Base-by-base conservation (phyloP, 2,797 vertebrate species). In the Cynodonichthys magdalenae region DNA sequence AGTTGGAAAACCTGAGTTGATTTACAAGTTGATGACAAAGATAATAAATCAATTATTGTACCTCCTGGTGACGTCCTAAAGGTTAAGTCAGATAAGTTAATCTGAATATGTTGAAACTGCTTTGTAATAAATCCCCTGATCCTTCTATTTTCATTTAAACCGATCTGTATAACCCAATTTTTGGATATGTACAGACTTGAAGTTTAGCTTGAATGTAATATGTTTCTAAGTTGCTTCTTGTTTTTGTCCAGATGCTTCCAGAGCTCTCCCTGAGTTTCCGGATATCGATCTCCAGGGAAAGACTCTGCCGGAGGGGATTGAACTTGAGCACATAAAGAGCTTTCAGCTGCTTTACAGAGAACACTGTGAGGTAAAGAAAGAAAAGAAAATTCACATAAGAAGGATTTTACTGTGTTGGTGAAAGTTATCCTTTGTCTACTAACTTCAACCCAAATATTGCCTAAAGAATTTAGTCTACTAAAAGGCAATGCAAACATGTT, bases 291-390 rank as follows among this genome's bases (percentile, higher is more conserved):
- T 96, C 31, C 95, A 96, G 79, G 96, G 94, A 53, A 96, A 95
- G 71, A 72, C 93, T 65, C 89, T 96, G 34, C 96, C 96, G 0
- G 96, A 97, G 55, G 95, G 95, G 10, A 86, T 96, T 0, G 92
- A 94, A 46, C 88, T 95, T 1, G 96, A 95, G 74, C 95, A 97
- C 77, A 85, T 97, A 71, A 96, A 96, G 83, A 94, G 94, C 87
- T 97, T 97, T 88, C 96, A 98, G 90, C 80, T 95, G 83, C 94
- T 98, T 42, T 98, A 97, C 90, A 94, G 96, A 82, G 96, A 97
- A 84, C 96, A 98, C 88, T 98, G 96, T 86, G 96, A 98, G 95
- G 96, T 98, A 92, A 81, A 51, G 3, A 10, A 50, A 51, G 3
- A 9, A 50, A 39, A 41, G 3, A 24, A 50, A 15, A 36, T 12